Evolutionary conservation across 2,797 vertebrate species (phyloP), one percentile per base, ranked within the genome.

Genomic region (Acrossocheilus fasciatus): DNA sequence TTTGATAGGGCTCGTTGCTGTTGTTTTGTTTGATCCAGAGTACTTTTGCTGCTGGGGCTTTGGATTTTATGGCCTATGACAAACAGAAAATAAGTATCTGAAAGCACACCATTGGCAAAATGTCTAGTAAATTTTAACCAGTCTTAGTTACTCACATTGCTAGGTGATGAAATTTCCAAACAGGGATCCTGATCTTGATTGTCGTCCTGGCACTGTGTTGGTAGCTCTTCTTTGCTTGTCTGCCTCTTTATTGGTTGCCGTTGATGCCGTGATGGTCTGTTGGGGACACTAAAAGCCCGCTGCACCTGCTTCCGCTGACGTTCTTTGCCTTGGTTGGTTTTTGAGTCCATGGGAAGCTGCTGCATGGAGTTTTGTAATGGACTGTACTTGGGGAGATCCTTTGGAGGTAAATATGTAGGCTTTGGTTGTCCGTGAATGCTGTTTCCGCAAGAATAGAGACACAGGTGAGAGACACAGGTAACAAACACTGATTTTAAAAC

Each of bases 201-300:
- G 0, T 23, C 83, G 23, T 93, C 89, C 0, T 78, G 26, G 18
- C 90, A 89, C 4, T 89, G 84, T 2, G 70, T 88, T 0, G 90
- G 89, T 52, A 96, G 89, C 9, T 92, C 82, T 87, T 96, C 95
- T 0, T 88, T 89, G 74, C 96, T 94, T 50, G 57, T 89, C 87
- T 94, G 95, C 83, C 93, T 95, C 91, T 92, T 93, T 4, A 92
- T 6, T 76, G 6, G 68, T 2, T 86, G 91, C 54, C 91, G 95
- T 34, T 39, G 78, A 20, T 93, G 43, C 0, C 90, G 91, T 0
- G 94, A 93, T 39, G 81, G 91, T 88, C 94, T 93, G 2, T 96
- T 95, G 0, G 98, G 98, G 17, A 97, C 98, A 23, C 98, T 98
- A 90, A 97, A 97, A 0, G 98, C 96, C 79, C 98, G 95, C 23